Conservation (phyloP, 2,113 vertebrate species). For the Triplophysa siluroides region DNA sequence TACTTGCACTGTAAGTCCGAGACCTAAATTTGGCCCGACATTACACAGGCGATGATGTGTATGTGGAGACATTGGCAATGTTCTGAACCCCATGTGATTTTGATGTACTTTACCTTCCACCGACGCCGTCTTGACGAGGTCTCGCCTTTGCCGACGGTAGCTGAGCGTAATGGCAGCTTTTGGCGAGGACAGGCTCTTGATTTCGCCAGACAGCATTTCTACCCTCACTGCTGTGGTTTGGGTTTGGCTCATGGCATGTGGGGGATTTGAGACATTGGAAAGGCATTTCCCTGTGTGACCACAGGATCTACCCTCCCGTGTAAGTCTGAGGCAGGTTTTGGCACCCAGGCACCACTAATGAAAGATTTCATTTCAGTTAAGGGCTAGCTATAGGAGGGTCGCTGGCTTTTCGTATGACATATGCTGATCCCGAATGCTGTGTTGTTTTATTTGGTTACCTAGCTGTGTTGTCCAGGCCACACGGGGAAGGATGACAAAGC, state of each 20-base stretch:
- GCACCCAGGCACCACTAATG: constrained; percentile 25
- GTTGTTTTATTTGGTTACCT: constrained; percentile 42
- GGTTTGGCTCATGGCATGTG: constrained; percentile 44
- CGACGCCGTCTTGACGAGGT: constrained; percentile 7
- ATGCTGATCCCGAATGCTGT: constrained; percentile 28
- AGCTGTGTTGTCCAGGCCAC: constrained; percentile 30
- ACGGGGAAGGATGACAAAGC: constrained; percentile 35
- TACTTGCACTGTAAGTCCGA: constrained; percentile 32
- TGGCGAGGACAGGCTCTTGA: constrained; percentile 11
- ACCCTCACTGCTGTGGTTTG: constrained; percentile 29
- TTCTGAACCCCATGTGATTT: constrained; percentile 18
- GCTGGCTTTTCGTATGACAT: constrained; percentile 47
- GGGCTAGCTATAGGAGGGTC: constrained; percentile 23
- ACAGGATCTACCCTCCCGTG: constrained; percentile 38
- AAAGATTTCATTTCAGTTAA: constrained; percentile 42
- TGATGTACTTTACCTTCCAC: constrained; percentile 22
- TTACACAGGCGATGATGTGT: constrained; percentile 26
- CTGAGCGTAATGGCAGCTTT: constrained; percentile 30
- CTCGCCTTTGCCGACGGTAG: constrained; percentile 43
- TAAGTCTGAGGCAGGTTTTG: constrained; percentile 27
- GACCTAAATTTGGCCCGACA: constrained; percentile 36
- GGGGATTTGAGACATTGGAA: constrained; percentile 49
- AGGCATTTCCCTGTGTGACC: constrained; percentile 54
- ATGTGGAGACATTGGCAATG: constrained; percentile 10
- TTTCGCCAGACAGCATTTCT: constrained; percentile 39